These are phyloP conservation scores for Chaetodon trifasciatus DNA, from an alignment of 2,797 vertebrate genomes.

Conservation along the genomic window DNA sequence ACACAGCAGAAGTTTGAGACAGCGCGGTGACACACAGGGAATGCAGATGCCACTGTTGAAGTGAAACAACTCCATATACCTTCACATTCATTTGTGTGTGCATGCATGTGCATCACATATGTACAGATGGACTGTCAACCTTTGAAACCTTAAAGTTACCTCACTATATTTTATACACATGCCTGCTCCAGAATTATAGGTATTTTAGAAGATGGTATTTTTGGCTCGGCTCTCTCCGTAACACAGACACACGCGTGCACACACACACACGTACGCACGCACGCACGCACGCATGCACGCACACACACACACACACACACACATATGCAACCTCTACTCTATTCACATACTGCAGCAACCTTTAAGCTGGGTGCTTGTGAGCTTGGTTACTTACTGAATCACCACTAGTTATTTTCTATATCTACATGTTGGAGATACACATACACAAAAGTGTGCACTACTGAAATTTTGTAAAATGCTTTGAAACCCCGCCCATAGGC, in stretches of 20 bases:
- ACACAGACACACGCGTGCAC: background rate
- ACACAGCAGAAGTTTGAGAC: slow-evolving; percentile 20
- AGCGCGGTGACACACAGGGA: slow-evolving; percentile 24
- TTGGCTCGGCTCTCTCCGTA: background rate
- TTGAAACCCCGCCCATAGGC: background rate
- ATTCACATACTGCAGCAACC: slow-evolving; percentile 38
- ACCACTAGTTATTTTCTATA: background rate
- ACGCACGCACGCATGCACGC: too few relatives aligned
- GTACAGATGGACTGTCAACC: background rate
- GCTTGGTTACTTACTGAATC: background rate
- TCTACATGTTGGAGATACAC: too few relatives aligned
- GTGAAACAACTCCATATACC: background rate
- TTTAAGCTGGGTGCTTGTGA: slow-evolving; percentile 16
- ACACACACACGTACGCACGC: background rate
- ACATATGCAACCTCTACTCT: background rate
- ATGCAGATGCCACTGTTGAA: slow-evolving; percentile 12
- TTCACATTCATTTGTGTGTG: background rate
- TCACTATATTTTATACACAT: background rate
- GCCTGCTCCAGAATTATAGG: background rate
- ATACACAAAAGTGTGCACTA: background rate
- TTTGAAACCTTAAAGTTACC: too few relatives aligned
- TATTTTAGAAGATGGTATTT: background rate
- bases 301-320: background rate
- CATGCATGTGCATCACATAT: background rate
- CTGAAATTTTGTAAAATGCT: background rate